These are phyloP conservation scores for Acromyrmex charruanus DNA, from an alignment of 1,140 invertebrate species.

Conservation along the genomic window DNA sequence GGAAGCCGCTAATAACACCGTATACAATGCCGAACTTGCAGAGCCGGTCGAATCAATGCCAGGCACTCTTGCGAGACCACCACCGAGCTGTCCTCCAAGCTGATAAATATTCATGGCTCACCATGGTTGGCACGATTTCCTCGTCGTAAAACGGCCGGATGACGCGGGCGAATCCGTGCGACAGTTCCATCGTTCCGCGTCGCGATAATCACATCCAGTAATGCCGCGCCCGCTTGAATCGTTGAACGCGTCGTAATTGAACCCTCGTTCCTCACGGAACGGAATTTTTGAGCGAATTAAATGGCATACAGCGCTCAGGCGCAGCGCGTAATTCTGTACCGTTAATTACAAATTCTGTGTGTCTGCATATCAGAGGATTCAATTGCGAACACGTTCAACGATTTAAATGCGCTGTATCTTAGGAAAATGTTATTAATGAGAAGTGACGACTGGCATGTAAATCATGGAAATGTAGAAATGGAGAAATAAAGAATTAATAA, in stretches of 20 bases:
- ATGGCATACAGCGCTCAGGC: background rate
- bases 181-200: constrained; percentile 51
- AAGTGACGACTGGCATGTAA: background rate
- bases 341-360: constrained; percentile 33
- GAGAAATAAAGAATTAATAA: background rate
- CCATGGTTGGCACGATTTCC: constrained; percentile 48
- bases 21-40: constrained; percentile 61
- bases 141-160: constrained; percentile 61
- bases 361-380: constrained; percentile 1
- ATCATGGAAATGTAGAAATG: background rate
- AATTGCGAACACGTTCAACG: constrained; percentile 4
- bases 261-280: constrained; percentile 3
- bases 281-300: constrained; percentile 49
- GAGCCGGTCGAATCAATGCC: constrained; percentile 57
- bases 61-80: constrained; percentile 8
- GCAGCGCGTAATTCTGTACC: background rate
- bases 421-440: constrained; percentile 24
- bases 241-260: constrained; percentile 60
- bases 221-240: constrained; percentile 56
- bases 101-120: constrained; percentile 74
- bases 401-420: constrained; percentile 17
- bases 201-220: constrained; percentile 52
- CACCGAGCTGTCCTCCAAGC: constrained; percentile 24
- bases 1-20: constrained; percentile 29
- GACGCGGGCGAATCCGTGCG: constrained; percentile 48